A percentile compares a stretch with the other conserved stretches of the same genome.
Conservation (phyloP, 2,888 invertebrate species). For the Patella caerulea region DNA sequence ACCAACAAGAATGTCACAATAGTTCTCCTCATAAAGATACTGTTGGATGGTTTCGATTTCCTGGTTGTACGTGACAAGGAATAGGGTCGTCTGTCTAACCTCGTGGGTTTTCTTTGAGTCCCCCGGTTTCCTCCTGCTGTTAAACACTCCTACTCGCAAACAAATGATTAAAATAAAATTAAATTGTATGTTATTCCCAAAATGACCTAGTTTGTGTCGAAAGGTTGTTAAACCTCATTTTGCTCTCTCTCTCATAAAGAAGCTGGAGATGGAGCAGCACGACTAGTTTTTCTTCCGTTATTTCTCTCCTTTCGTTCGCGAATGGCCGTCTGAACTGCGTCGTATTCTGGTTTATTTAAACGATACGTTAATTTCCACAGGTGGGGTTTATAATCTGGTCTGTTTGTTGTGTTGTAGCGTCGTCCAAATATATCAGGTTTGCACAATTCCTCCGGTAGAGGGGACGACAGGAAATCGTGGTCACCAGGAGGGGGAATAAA, state of each 20-base stretch:
- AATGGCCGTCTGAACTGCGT: conserved; percentile 55
- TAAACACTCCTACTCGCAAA: too few species aligned
- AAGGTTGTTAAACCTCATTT: too few species aligned
- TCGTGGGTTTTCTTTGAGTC: too few species aligned
- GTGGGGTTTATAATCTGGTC: conserved; percentile 55
- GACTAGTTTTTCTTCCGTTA: not conserved
- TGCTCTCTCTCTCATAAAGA: not conserved
- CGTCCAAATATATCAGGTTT: conserved; percentile 65
- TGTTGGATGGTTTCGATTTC: too few species aligned
- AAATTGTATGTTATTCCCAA: too few species aligned
- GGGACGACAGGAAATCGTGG: conserved; percentile 54
- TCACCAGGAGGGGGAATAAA: conserved; percentile 58
- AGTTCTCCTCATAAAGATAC: too few species aligned
- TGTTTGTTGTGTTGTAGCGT: conserved; percentile 37
- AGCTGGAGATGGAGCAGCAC: not conserved
- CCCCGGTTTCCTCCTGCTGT: too few species aligned
- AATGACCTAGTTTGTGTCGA: too few species aligned
- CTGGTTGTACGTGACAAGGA: too few species aligned
- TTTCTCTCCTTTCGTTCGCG: conserved; percentile 43
- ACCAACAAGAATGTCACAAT: too few species aligned
- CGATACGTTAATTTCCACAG: conserved; percentile 67
- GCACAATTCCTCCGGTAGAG: conserved; percentile 35
- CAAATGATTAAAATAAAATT: too few species aligned
- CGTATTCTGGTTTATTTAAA: conserved; percentile 64
- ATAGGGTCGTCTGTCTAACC: too few species aligned